These are phyloP conservation scores for Rhabdomys pumilio DNA, from an alignment of 2,797 vertebrate genomes.

Conservation along the genomic window DNA sequence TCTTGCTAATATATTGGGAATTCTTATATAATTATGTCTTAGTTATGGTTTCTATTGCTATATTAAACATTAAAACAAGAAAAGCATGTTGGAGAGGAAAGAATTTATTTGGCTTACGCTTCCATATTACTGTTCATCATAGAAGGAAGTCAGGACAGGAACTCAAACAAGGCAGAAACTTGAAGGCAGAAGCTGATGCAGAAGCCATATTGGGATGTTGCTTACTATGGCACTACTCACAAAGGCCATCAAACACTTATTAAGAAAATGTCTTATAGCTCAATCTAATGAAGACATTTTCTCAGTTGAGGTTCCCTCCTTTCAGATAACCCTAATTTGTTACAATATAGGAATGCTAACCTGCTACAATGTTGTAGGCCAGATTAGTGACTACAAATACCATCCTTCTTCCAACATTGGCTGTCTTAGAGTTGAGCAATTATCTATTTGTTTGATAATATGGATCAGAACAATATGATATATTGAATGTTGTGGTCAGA, in stretches of 20 bases:
- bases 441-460: background rate
- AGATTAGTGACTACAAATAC: background rate
- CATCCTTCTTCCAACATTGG: background rate
- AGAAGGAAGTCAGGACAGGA: background rate
- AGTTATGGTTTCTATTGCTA: background rate
- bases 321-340: background rate
- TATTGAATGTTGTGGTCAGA: background rate
- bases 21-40: background rate
- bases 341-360: background rate
- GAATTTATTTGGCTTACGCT: background rate
- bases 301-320: background rate
- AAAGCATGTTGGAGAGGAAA: too few relatives aligned
- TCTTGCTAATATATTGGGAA: background rate
- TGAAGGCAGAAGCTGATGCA: background rate
- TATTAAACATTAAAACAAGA: background rate
- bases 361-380: background rate
- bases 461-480: background rate
- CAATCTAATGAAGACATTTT: background rate
- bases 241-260: background rate
- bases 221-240: background rate
- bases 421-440: background rate
- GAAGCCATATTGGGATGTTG: too few relatives aligned
- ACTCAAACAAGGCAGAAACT: background rate
- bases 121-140: background rate
- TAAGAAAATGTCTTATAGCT: too few relatives aligned